phyloP scores from a whole-genome alignment of 2,888 invertebrate genomes.

The Augochlorella aurata region DNA sequence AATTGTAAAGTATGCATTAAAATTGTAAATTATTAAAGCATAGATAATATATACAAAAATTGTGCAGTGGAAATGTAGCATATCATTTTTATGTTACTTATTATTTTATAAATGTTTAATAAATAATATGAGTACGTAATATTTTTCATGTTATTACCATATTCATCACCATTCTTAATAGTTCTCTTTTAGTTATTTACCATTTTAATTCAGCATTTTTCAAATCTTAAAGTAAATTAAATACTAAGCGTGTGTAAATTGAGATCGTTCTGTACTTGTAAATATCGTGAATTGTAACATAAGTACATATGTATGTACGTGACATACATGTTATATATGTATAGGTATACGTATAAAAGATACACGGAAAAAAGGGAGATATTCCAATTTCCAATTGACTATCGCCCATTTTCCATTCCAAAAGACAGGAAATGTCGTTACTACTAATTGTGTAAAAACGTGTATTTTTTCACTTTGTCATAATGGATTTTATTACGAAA shows the following conservation, averaged over 20 bases:
- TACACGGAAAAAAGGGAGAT: conserved; percentile 43
- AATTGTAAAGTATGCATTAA: conserved; percentile 6
- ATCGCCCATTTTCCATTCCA: conserved; percentile 46
- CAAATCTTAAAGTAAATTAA: neutral
- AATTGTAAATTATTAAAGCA: conserved; percentile 19
- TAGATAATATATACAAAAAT: conserved; percentile 23
- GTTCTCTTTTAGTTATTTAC: neutral
- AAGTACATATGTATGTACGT: too few relatives aligned
- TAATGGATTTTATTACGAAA: conserved; percentile 67
- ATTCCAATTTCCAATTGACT: conserved; percentile 30
- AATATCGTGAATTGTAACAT: neutral
- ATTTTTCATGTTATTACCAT: neutral
- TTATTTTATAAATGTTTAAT: conserved; percentile 43
- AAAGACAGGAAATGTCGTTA: conserved; percentile 55
- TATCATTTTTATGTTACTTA: conserved; percentile 21
- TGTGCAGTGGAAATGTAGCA: conserved; percentile 18
- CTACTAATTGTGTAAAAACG: conserved; percentile 41
- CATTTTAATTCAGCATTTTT: neutral
- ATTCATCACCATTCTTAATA: neutral
- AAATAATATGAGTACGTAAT: conserved; percentile 22
- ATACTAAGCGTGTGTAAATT: neutral
- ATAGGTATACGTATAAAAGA: conserved; percentile 19
- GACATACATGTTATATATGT: neutral
- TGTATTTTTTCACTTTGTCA: conserved; percentile 25
- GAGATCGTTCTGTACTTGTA: neutral